Evolutionary conservation across 2,113 vertebrate genomes (phyloP), one percentile per base, ranked within the genome.

Genomic region (Willisornis vidua): DNA sequence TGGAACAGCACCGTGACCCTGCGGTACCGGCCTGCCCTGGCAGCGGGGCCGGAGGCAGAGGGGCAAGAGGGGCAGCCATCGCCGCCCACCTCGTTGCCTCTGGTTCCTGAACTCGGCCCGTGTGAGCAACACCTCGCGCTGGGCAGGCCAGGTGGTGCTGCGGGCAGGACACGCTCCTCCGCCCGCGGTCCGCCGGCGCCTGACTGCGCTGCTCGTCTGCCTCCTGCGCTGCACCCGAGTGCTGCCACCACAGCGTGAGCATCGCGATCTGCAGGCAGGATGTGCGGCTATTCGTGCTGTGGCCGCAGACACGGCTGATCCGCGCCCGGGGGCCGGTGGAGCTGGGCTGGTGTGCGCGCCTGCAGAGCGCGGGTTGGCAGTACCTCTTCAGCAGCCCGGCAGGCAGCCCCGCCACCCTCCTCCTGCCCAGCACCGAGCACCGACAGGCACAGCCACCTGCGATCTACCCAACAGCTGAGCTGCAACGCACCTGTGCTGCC

Each of bases 321-420:
- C 35, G 5, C 0, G 19, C 19, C 3, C 23, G 82, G 71, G 63
- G 93, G 54, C 86, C 58, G 0, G 37, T 93, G 66, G 22, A 29
- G 76, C 73, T 84, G 73, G 85, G 91, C 67, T 41, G 77, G 96
- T 97, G 97, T 37, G 73, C 95, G 0, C 76, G 85, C 23, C 52
- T 96, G 28, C 86, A 43, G 41, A 84, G 85, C 8, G 29, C 65
- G 4, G 7, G 14, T 43, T 97, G 97, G 96, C 45, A 35, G 49
- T 94, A 95, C 57, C 77, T 11, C 61, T 92, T 93, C 84, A 79
- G 23, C 49, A 92, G 95, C 57, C 33, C 2, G 13, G 45, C 46
- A 8, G 90, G 45, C 25, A 57, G 19, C 52, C 93, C 68, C 19
- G 35, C 85, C 4, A 33, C 45, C 17, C 31, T 88, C 4, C 83